Evolutionary conservation across 2,888 invertebrate species (phyloP).

Genomic region (Antheraea assamensis): DNA sequence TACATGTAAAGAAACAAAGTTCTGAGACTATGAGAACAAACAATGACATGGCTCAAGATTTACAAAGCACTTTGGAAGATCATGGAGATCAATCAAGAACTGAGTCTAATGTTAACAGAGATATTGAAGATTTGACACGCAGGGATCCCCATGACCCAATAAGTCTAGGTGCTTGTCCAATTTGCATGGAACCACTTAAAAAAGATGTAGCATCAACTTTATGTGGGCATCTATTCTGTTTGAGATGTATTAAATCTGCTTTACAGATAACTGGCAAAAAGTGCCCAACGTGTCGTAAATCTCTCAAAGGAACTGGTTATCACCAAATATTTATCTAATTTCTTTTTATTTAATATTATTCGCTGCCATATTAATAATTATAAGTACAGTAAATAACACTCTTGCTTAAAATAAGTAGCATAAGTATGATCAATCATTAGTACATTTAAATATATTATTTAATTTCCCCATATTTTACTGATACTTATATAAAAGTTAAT

Average conservation of each 20-base stretch:
- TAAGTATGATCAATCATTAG: not conserved
- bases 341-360: not conserved
- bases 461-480: not conserved
- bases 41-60: not conserved
- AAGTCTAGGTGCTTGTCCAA: conserved; percentile 53
- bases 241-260: conserved; percentile 48
- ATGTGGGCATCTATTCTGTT: conserved; percentile 64
- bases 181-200: conserved; percentile 53
- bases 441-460: not conserved
- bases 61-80: not conserved
- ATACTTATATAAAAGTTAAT: not conserved
- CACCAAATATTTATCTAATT: conserved; percentile 54
- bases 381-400: not conserved
- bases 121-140: not conserved
- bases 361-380: not conserved
- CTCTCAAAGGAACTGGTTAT: conserved; percentile 45
- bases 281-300: conserved; percentile 58
- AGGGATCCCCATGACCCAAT: not conserved
- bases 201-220: conserved; percentile 51
- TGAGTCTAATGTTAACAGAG: not conserved
- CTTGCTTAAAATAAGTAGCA: not conserved
- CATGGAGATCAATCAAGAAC: not conserved
- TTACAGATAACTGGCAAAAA: conserved; percentile 44
- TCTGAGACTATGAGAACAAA: not conserved
- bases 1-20: conserved; percentile 10